Evolutionary conservation across 2,888 invertebrate species (phyloP).

Genomic region (Macrostomum cliftonense): DNA sequence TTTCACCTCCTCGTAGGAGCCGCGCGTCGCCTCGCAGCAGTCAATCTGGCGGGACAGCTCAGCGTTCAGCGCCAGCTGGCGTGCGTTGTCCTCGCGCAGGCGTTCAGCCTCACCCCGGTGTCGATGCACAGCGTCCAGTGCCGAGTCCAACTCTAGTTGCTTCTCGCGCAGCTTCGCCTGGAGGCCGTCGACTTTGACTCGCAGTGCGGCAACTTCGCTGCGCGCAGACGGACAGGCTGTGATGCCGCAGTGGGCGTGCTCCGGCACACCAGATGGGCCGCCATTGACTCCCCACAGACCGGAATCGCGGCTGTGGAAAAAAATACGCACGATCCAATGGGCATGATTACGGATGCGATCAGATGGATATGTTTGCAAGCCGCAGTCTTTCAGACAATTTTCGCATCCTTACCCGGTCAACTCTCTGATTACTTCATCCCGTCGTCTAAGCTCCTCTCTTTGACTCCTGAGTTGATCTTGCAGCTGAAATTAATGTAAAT

Average conservation of each 20-base stretch:
- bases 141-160: conserved; percentile 22
- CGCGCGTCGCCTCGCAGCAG: too few relatives aligned
- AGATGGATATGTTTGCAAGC: too few relatives aligned
- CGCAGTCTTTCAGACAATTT: too few relatives aligned
- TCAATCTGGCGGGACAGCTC: neutral
- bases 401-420: conserved; percentile 20
- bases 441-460: conserved; percentile 30
- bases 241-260: neutral
- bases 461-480: conserved; percentile 29
- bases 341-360: too few relatives aligned
- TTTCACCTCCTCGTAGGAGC: too few relatives aligned
- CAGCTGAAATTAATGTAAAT: conserved; percentile 15
- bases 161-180: conserved; percentile 28
- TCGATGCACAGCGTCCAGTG: conserved; percentile 10
- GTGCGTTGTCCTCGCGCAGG: neutral
- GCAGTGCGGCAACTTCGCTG: conserved; percentile 23
- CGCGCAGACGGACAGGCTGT: conserved; percentile 14
- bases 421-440: conserved; percentile 31
- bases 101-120: neutral
- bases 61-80: neutral
- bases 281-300: neutral
- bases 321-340: too few relatives aligned
- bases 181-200: conserved; percentile 25
- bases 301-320: too few relatives aligned
- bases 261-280: neutral